Base-by-base conservation (phyloP, 2,888 invertebrate species). In the Apamea crenata region DNA sequence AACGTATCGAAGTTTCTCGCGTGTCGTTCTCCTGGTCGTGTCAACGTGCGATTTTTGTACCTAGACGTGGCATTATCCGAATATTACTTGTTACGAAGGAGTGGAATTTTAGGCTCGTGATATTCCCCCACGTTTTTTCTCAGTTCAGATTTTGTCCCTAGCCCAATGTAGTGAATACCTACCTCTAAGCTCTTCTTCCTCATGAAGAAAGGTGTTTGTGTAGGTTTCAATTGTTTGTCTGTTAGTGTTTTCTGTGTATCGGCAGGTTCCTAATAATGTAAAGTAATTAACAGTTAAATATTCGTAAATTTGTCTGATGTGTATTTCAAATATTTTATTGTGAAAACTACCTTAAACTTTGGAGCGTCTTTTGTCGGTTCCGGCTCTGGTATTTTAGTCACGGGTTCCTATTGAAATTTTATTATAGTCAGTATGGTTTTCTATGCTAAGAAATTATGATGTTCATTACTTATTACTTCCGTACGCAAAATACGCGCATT, bases 171-270 rank as follows among this genome's bases (percentile, higher is more conserved):
- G 53, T 82, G 74, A 80, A 70, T 90, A 84, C 82, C 81, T 93
- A 94, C 94, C 93, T 94, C 93, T 80, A 90, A 87, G 63, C 66
- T 78, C 81, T 93, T 93, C 84, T 92, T 93, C 88, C 93, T 92
- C 85, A 93, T 90, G 84, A 91, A 92, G 83, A 91, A 90, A 81
- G 92, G 91, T 72, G 92, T 85, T 84, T 92, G 91, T 88, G 85
- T 84, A 36, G 89, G 89, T 89, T 89, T 91, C 89, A 81, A 84
- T 81, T 87, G 87, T 85, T 85, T 90, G 40, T 88, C 85, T 78
- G 77, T 82, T 56, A 89, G 88, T 82, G 87, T 87, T 83, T 89
- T 89, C 80, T 87, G 88, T 82, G 91, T 87, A 79, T 92, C 92
- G 56, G 93, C 92, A 56, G 87, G 78, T 79, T 90, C 93, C 93